phyloP scores from a whole-genome alignment of 2,888 invertebrate genomes.

The Drosophila acutilabella region DNA sequence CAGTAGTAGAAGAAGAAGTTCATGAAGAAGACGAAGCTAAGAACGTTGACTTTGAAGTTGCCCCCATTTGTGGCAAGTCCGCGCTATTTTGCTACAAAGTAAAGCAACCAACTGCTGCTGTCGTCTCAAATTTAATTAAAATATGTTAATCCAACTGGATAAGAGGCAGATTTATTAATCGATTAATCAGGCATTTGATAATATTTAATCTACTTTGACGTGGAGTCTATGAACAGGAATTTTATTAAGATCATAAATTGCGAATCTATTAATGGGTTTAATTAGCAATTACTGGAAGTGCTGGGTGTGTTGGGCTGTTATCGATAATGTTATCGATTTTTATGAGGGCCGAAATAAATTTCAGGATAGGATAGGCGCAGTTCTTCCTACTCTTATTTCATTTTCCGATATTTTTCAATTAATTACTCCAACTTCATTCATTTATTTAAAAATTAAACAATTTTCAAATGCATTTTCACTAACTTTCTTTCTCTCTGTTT shows the following conservation, averaged over 20 bases:
- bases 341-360: no score
- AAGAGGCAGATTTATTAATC: constrained; percentile 38
- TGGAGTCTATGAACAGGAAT: background rate
- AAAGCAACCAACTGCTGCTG: constrained; percentile 10
- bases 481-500: constrained; percentile 47
- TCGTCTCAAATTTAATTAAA: constrained; percentile 52
- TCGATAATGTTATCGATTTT: background rate
- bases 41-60: constrained; percentile 59
- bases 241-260: constrained; percentile 31
- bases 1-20: constrained; percentile 1
- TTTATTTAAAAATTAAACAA: constrained; percentile 2
- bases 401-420: background rate
- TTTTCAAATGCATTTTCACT: constrained; percentile 40
- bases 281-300: constrained; percentile 3
- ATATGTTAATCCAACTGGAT: constrained; percentile 56
- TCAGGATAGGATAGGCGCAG: background rate
- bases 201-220: constrained; percentile 28
- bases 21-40: constrained; percentile 12
- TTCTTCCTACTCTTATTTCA: background rate
- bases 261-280: constrained; percentile 7
- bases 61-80: constrained; percentile 22
- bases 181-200: constrained; percentile 52
- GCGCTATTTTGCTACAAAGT: constrained; percentile 5
- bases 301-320: background rate
- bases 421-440: background rate